Evolutionary conservation across 1,140 invertebrate species (phyloP).

Genomic region (Leptinotarsa defecta): DNA sequence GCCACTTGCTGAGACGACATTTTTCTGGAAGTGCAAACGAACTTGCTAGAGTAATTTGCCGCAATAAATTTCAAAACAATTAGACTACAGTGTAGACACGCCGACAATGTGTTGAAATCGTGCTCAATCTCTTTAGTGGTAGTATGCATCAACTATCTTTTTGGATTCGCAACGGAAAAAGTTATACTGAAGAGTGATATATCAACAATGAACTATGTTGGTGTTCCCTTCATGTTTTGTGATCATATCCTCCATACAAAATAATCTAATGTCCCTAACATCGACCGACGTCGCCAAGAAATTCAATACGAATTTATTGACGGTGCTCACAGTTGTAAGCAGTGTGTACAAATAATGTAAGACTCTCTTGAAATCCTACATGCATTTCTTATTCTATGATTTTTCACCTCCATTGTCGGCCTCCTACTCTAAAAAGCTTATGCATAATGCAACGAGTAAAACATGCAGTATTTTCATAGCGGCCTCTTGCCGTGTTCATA

Average conservation of each 20-base stretch:
- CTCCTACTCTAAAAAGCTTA: conserved; percentile 28
- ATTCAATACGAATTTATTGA: conserved; percentile 22
- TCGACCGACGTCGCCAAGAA: conserved; percentile 9
- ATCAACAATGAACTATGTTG: too few species aligned
- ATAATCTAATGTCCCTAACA: background rate
- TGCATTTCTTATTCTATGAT: conserved; percentile 30
- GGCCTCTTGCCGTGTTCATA: conserved; percentile 28
- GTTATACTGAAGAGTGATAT: too few species aligned
- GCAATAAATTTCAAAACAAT: too few species aligned
- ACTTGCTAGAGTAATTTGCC: too few species aligned
- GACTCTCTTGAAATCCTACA: conserved; percentile 28
- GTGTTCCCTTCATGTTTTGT: background rate
- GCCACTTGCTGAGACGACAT: too few species aligned
- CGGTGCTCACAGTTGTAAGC: conserved; percentile 1
- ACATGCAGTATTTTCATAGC: conserved; percentile 31
- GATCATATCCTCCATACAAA: conserved; percentile 5
- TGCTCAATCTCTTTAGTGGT: too few species aligned
- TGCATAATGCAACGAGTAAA: conserved; percentile 30
- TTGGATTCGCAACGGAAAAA: too few species aligned
- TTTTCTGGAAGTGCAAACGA: too few species aligned
- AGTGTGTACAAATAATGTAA: conserved; percentile 27
- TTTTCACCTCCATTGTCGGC: conserved; percentile 30
- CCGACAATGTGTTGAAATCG: too few species aligned
- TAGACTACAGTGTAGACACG: too few species aligned
- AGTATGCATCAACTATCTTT: too few species aligned